phyloP scores from a whole-genome alignment of 53 echinoderm and acorn worm genomes.

The Paelopatides confundens region DNA sequence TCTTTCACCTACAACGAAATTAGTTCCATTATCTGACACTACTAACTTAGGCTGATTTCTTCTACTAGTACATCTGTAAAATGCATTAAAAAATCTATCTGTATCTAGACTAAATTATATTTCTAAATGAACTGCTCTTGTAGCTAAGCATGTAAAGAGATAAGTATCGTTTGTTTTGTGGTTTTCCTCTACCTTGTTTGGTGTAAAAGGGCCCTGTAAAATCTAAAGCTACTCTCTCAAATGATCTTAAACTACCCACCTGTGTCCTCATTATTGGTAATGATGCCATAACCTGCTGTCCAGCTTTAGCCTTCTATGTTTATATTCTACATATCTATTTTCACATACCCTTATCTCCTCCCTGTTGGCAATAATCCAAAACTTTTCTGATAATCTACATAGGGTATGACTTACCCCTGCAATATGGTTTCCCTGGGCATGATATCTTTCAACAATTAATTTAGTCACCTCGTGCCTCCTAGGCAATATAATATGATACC shows the following conservation, averaged over 20 bases:
- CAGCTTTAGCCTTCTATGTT: background rate
- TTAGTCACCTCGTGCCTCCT: slow-evolving; percentile 6
- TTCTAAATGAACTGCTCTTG: slow-evolving; percentile 40
- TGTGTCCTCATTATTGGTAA: background rate
- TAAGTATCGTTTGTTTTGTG: slow-evolving; percentile 33
- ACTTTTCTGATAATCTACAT: slow-evolving; percentile 30
- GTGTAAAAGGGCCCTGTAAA: slow-evolving; percentile 48
- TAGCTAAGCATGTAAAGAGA: slow-evolving; percentile 45
- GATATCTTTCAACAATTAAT: slow-evolving; percentile 3
- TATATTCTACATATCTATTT: background rate
- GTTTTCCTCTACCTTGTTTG: slow-evolving; percentile 37
- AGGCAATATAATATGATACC: background rate
- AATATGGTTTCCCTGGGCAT: background rate
- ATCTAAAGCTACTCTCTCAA: slow-evolving; percentile 44
- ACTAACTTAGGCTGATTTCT: slow-evolving; percentile 14
- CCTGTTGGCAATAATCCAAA: background rate
- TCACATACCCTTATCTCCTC: slow-evolving; percentile 49
- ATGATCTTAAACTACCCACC: background rate
- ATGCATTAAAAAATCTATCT: slow-evolving; percentile 40
- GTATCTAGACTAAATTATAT: slow-evolving; percentile 44
- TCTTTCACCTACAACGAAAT: slow-evolving; percentile 31
- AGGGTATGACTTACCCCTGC: slow-evolving; percentile 6
- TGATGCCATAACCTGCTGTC: slow-evolving; percentile 22
- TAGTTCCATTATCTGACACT: slow-evolving; percentile 37
- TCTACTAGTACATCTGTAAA: slow-evolving; percentile 17